Percentiles rank a stretch among this genome's conserved stretches.
Evolutionary conservation across 2,113 vertebrate species (phyloP).

Genomic region (Poeciliopsis occidentalis): DNA sequence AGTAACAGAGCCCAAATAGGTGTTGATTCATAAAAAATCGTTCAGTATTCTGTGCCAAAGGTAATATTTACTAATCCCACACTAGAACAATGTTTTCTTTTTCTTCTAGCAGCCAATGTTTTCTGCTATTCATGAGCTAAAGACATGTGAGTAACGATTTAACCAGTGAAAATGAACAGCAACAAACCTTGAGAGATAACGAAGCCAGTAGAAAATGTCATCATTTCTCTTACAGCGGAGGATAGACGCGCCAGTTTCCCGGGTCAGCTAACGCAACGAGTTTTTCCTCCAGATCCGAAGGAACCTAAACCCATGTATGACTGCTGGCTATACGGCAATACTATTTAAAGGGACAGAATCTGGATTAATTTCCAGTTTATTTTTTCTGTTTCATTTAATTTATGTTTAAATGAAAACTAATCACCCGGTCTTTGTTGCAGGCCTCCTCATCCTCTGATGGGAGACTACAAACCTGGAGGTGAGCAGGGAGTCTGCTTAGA

Average conservation of each 20-base stretch:
- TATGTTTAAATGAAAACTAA: not conserved
- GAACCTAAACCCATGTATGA: slow-evolving; percentile 67
- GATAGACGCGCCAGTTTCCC: slow-evolving; percentile 40
- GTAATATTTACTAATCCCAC: not conserved
- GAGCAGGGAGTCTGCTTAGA: slow-evolving; percentile 16
- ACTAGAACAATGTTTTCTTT: slow-evolving; percentile 5
- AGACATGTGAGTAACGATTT: slow-evolving; percentile 51
- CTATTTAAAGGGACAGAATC: not conserved
- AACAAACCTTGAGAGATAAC: not conserved
- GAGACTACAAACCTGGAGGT: slow-evolving; percentile 58
- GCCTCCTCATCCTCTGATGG: slow-evolving; percentile 34
- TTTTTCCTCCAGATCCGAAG: slow-evolving; percentile 41
- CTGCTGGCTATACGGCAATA: not conserved
- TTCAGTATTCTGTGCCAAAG: not conserved
- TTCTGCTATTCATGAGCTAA: slow-evolving; percentile 35
- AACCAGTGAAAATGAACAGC: not conserved
- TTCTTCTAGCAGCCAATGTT: slow-evolving; percentile 53
- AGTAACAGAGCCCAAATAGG: slow-evolving; percentile 12
- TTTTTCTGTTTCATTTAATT: not conserved
- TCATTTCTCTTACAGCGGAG: slow-evolving; percentile 44
- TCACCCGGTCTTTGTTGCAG: slow-evolving; percentile 53
- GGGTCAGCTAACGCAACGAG: slow-evolving; percentile 42
- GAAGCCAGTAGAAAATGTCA: not conserved
- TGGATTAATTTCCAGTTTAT: not conserved
- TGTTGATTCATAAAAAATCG: not conserved